Percentiles rank a stretch among this genome's conserved stretches.
Evolutionary conservation across 2,113 vertebrate species (phyloP).

Genomic region (Sclerurus mexicanus): DNA sequence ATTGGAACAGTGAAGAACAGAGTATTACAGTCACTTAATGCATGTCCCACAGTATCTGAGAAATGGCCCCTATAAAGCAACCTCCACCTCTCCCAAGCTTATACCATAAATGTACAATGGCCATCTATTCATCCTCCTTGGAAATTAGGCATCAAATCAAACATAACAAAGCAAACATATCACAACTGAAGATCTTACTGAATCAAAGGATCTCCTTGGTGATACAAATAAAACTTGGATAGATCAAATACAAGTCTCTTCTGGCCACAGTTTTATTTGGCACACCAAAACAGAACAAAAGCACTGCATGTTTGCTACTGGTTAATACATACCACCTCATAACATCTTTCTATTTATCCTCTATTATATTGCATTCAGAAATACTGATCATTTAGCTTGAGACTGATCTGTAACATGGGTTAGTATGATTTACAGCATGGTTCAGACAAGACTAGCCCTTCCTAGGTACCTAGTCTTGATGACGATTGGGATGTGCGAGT

Average conservation of each 20-base stretch:
- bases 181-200: background rate
- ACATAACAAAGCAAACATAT: background rate
- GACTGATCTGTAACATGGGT: background rate
- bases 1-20: background rate
- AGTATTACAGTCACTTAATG: background rate
- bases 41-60: background rate
- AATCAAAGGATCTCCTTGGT: background rate
- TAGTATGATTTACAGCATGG: background rate
- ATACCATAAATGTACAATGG: background rate
- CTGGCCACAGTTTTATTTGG: background rate
- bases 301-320: background rate
- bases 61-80: background rate
- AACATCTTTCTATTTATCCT: background rate
- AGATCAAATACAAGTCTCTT: background rate
- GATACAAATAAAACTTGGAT: background rate
- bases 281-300: background rate
- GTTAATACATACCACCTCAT: background rate
- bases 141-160: background rate
- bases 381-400: background rate
- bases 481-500: rapidly evolving
- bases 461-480: background rate
- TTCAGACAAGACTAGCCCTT: background rate
- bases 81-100: background rate
- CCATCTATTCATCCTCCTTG: background rate
- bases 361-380: background rate